Conservation (phyloP, 2,113 vertebrate genomes). For the Phocoena sinus region DNA sequence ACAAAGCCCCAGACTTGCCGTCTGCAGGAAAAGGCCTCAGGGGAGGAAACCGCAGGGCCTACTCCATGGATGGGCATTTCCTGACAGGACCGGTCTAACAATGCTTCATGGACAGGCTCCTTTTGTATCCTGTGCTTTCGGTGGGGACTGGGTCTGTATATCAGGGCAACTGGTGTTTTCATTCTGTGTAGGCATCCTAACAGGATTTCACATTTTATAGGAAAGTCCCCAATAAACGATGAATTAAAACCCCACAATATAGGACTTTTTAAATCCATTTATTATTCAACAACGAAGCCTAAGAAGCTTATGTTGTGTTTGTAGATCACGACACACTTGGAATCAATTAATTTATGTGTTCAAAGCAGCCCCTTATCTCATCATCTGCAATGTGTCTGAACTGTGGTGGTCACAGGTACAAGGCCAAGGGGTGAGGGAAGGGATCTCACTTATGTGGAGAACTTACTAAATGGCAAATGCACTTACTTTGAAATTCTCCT, state of each 20-base stretch:
- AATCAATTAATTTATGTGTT: neutral
- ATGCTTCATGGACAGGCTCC: neutral
- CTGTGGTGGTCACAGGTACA: fast-evolving
- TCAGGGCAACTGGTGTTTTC: neutral
- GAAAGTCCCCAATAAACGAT: neutral
- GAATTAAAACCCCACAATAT: neutral
- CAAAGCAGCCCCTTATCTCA: neutral
- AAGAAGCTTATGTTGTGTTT: neutral
- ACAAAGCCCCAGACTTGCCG: neutral
- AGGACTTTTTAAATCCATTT: neutral
- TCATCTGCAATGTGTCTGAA: neutral
- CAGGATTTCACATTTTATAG: neutral
- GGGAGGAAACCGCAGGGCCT: neutral
- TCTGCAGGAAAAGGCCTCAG: neutral
- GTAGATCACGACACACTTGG: neutral
- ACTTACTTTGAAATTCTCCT: neutral
- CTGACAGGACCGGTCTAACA: neutral
- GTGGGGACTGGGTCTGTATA: neutral
- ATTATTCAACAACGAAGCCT: neutral
- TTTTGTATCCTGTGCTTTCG: neutral
- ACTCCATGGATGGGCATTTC: neutral
- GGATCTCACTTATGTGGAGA: fast-evolving
- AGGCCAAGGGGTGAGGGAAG: neutral
- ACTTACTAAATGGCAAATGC: neutral
- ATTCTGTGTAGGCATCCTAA: neutral